Percentiles rank a stretch among this genome's conserved stretches.
Conservation (phyloP, 1,140 invertebrate species). For the Hyles vespertilio region DNA sequence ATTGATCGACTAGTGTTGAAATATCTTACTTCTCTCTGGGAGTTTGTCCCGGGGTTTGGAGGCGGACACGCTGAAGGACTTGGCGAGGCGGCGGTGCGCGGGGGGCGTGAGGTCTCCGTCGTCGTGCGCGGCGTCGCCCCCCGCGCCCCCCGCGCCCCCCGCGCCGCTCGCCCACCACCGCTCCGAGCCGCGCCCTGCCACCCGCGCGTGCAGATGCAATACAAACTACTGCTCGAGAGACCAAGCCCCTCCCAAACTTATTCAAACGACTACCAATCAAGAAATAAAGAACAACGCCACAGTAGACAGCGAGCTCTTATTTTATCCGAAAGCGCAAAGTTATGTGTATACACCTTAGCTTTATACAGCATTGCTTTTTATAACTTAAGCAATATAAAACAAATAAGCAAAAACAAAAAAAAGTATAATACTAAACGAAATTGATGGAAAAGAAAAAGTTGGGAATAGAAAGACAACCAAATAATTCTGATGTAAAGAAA, state of each 20-base stretch:
- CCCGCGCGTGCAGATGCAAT: conserved; percentile 30
- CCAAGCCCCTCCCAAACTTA: not conserved
- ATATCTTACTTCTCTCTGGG: conserved; percentile 49
- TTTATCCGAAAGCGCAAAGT: too few species aligned
- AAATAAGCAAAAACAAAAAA: too few species aligned
- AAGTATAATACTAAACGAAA: too few species aligned
- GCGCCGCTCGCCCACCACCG: conserved; percentile 18
- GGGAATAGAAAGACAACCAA: too few species aligned
- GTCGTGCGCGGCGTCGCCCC: conserved; percentile 44
- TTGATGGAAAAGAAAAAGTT: too few species aligned
- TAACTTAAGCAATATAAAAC: too few species aligned
- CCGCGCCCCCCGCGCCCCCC: conserved; percentile 12
- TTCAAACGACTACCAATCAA: too few species aligned
- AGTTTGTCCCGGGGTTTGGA: conserved; percentile 49
- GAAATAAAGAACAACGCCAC: too few species aligned
- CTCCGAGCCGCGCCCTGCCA: conserved; percentile 25
- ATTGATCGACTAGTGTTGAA: not conserved
- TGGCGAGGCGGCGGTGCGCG: conserved; percentile 87
- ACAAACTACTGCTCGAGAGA: conserved; percentile 4
- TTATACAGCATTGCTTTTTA: too few species aligned
- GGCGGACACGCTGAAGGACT: conserved; percentile 90
- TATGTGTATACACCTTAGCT: too few species aligned
- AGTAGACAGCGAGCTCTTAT: too few species aligned
- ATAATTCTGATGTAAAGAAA: too few species aligned
- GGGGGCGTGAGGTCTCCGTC: conserved; percentile 85